Evolutionary conservation across 2,797 vertebrate species (phyloP).

Genomic region (Vespertilio murinus): DNA sequence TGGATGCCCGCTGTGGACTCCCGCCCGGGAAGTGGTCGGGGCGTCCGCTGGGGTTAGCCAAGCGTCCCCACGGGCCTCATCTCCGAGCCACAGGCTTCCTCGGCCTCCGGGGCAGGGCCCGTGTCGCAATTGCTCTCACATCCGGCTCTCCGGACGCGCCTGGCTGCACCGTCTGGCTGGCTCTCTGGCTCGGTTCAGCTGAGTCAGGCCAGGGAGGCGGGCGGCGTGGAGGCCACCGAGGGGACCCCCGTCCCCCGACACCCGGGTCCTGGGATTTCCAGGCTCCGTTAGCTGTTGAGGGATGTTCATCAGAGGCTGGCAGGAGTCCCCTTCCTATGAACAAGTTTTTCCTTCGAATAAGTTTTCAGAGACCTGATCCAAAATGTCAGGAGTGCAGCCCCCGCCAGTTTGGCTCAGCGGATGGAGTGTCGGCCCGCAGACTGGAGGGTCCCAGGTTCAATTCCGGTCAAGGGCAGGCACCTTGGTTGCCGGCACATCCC

Average conservation of each 20-base stretch:
- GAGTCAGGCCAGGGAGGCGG: background rate
- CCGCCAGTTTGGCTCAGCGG: no score
- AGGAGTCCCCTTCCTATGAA: background rate
- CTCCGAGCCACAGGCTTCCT: background rate
- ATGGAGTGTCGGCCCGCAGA: no score
- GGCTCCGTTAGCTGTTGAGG: background rate
- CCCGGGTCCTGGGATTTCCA: background rate
- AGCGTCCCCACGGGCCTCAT: background rate
- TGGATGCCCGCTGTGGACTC: background rate
- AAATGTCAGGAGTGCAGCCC: background rate
- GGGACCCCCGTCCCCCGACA: background rate
- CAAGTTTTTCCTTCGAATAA: background rate
- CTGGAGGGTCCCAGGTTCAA: no score
- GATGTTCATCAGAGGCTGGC: background rate
- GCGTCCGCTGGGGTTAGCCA: background rate
- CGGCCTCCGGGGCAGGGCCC: background rate
- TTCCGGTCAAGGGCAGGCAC: no score
- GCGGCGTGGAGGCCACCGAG: rapidly evolving
- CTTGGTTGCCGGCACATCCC: no score
- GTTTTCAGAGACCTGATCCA: background rate
- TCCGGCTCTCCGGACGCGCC: background rate
- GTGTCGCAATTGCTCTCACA: background rate
- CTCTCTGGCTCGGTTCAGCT: background rate
- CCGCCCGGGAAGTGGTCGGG: background rate
- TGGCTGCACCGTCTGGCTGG: background rate